These are phyloP conservation scores for Zelostemma sp. DNA, from an alignment of 1,140 invertebrate genomes.

Conservation along the genomic window DNA sequence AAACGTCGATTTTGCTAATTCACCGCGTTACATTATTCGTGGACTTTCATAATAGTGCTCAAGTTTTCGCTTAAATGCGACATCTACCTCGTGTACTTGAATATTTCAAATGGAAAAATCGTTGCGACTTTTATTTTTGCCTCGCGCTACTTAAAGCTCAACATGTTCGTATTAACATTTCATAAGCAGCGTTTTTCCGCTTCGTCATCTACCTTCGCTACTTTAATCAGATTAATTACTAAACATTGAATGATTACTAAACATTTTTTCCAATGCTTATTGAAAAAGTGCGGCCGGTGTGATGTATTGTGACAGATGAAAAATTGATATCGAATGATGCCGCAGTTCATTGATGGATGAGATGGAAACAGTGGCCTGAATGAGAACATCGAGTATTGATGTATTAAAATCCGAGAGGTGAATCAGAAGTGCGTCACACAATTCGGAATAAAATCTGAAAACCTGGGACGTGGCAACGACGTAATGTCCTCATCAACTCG, in stretches of 20 bases:
- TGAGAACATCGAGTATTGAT: slow-evolving; percentile 33
- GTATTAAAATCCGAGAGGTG: slow-evolving; percentile 27
- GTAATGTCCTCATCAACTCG: no score
- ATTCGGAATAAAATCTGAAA: slow-evolving; percentile 18
- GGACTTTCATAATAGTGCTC: slow-evolving; percentile 20
- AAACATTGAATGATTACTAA: no score
- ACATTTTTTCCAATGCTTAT: no score
- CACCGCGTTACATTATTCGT: slow-evolving; percentile 34
- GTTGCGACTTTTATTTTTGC: slow-evolving; percentile 12
- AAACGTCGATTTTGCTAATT: slow-evolving; percentile 38
- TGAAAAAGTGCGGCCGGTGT: no score
- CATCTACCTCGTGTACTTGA: slow-evolving; percentile 17
- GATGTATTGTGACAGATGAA: not conserved
- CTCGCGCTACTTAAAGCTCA: not conserved
- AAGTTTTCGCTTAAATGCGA: slow-evolving; percentile 31
- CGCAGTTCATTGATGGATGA: slow-evolving; percentile 36
- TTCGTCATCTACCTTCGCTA: no score
- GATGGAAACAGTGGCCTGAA: slow-evolving; percentile 25
- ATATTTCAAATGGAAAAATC: not conserved
- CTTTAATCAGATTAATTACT: no score
- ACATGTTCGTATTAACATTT: no score
- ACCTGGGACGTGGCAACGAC: not conserved
- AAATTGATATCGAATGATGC: slow-evolving; percentile 14
- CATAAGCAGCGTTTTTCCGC: no score
- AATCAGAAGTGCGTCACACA: slow-evolving; percentile 22